Evolutionary conservation across 1,140 invertebrate species (phyloP).

Genomic region (Archegozetes longisetosus): DNA sequence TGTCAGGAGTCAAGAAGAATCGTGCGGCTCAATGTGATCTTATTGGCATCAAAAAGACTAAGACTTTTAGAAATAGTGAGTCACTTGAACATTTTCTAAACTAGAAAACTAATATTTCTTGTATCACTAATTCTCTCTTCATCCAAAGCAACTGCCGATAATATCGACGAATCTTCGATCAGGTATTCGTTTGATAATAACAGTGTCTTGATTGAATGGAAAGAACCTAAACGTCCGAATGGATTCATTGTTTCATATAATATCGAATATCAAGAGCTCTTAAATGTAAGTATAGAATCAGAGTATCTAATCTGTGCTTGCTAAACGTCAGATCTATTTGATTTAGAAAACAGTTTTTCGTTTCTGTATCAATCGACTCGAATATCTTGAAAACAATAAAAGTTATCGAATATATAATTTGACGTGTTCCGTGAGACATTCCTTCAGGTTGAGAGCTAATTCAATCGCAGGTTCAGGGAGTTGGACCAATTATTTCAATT

Average conservation of each 20-base stretch:
- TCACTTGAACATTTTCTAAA: too few relatives aligned
- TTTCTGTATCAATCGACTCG: neutral
- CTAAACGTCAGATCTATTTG: too few relatives aligned
- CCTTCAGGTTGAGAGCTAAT: neutral
- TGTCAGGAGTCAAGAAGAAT: too few relatives aligned
- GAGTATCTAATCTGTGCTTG: too few relatives aligned
- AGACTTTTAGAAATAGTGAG: too few relatives aligned
- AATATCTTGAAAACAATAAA: neutral
- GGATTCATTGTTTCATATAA: neutral
- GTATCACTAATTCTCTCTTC: too few relatives aligned
- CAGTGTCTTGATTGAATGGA: neutral
- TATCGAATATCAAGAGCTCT: neutral
- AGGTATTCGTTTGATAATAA: neutral
- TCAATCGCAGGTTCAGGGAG: neutral
- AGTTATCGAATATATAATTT: neutral
- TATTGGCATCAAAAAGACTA: too few relatives aligned
- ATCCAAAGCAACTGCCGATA: neutral
- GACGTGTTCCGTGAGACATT: neutral
- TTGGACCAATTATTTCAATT: neutral
- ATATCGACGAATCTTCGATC: neutral
- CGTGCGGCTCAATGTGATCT: too few relatives aligned
- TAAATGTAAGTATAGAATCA: neutral
- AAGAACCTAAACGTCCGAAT: neutral
- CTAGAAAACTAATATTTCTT: too few relatives aligned
- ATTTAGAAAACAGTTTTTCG: neutral